Evolutionary conservation across 2,113 vertebrate genomes (phyloP), one percentile per base, ranked within the genome.

Genomic region (Colaptes auratus): DNA sequence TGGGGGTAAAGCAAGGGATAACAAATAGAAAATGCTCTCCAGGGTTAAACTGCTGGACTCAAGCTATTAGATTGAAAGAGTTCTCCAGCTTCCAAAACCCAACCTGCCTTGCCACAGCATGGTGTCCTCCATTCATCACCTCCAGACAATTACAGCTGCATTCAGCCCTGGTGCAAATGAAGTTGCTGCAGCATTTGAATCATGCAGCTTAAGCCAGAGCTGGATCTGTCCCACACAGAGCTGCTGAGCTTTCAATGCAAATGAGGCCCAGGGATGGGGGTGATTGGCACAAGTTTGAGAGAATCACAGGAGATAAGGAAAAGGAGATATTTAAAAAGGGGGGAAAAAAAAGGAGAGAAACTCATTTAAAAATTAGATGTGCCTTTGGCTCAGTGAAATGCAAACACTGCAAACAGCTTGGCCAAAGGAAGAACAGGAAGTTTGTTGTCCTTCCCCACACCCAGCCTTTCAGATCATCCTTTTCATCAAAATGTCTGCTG

Each of bases 351-450:
- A 19, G 2, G 13, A 12, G 20, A 21, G 11, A 50, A 50, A 44
- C 42, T 18, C 17, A 25, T 27, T 33, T 39, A 58, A 59, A 78
- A 70, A 59, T 3, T 15, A 42, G 56, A 33, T 46, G 7, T 6
- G 11, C 4, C 3, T 76, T 39, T 24, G 33, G 10, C 17, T 80
- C 15, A 7, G 16, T 5, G 58, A 31, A 16, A 36, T 12, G 48
- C 14, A 64, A n/a, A 27, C 3, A 12, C 10, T 19, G 19, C 70
- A 35, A 0, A 0, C 27, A 27, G 35, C 8, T 84, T 27, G 50
- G 42, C 20, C 0, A 4, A 48, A 44, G 39, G n/a, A 44, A 60
- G 33, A 60, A 24, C 3, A 10, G 53, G 42, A 44, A 46, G 13
- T 69, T 28, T 61, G 25, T 63, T 31, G 31, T 13, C 35, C 23